phyloP scores from a whole-genome alignment of 2,888 invertebrate species.

The Drosophila quinaria region DNA sequence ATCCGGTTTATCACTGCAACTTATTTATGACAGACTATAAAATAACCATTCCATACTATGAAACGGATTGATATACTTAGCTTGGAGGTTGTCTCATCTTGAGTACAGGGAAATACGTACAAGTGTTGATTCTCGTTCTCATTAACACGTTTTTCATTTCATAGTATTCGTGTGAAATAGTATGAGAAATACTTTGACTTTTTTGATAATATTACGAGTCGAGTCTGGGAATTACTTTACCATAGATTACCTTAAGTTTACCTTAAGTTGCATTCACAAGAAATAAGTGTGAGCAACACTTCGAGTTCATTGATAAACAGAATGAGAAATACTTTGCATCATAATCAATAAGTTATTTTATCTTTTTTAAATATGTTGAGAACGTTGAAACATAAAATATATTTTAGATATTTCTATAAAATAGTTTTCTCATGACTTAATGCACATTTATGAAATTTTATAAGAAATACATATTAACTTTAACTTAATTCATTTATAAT shows the following conservation, averaged over 20 bases:
- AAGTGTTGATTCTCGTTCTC: constrained; percentile 1
- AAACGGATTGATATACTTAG: neutral
- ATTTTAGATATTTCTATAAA: too few relatives aligned
- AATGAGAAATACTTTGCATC: neutral
- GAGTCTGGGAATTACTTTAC: constrained; percentile 11
- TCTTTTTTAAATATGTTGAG: too few relatives aligned
- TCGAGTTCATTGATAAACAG: neutral
- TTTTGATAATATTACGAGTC: constrained; percentile 16
- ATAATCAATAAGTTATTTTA: neutral
- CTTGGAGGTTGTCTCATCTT: constrained; percentile 19
- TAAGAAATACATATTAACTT: too few relatives aligned
- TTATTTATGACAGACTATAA: neutral
- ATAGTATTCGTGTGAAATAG: constrained; percentile 18
- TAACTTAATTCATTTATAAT: neutral
- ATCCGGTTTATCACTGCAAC: constrained; percentile 59
- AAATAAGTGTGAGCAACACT: neutral
- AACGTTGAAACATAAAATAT: too few relatives aligned
- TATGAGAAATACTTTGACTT: constrained; percentile 14
- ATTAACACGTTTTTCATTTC: constrained; percentile 28
- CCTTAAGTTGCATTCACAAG: neutral
- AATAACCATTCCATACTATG: too few relatives aligned
- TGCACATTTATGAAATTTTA: too few relatives aligned
- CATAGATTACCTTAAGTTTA: neutral
- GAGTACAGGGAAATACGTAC: constrained; percentile 6
- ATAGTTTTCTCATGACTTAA: too few relatives aligned